Evolutionary conservation across 1,140 invertebrate genomes (phyloP).

Genomic region (Caerostris extrusa): DNA sequence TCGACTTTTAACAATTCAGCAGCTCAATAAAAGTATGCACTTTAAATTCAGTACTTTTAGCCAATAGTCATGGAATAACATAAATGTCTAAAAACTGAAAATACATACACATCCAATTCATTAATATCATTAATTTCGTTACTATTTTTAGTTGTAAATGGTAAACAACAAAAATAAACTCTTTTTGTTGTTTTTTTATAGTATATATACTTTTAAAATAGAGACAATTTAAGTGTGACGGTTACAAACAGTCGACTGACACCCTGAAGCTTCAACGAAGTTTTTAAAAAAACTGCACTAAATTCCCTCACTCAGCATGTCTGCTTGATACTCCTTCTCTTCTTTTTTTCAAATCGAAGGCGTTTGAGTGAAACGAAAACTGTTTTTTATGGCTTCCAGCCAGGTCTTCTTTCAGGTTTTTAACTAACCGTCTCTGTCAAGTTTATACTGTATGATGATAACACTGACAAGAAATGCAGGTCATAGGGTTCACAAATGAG

Average conservation of each 20-base stretch:
- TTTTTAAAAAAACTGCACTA: background rate
- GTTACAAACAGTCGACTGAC: background rate
- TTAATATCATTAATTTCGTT: too few relatives aligned
- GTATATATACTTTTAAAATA: background rate
- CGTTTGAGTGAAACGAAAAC: constrained; percentile 19
- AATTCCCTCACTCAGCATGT: constrained; percentile 28
- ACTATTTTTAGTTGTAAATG: too few relatives aligned
- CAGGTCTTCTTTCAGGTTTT: constrained; percentile 47
- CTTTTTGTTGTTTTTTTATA: too few relatives aligned
- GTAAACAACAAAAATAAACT: too few relatives aligned
- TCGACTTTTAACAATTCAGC: too few relatives aligned
- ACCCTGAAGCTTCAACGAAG: background rate
- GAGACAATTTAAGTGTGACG: background rate
- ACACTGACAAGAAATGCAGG: constrained; percentile 43
- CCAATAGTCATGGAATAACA: too few relatives aligned
- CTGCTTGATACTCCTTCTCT: constrained; percentile 8
- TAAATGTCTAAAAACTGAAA: too few relatives aligned
- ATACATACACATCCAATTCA: too few relatives aligned
- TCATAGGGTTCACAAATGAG: constrained; percentile 4
- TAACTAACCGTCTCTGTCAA: constrained; percentile 50
- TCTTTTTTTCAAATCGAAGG: constrained; percentile 37
- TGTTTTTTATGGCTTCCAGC: constrained; percentile 36
- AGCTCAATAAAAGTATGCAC: too few relatives aligned
- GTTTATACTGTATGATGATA: background rate
- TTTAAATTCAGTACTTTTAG: too few relatives aligned